Base-by-base conservation (phyloP, 2,113 vertebrate species). In the Illadopsis cleaveri region DNA sequence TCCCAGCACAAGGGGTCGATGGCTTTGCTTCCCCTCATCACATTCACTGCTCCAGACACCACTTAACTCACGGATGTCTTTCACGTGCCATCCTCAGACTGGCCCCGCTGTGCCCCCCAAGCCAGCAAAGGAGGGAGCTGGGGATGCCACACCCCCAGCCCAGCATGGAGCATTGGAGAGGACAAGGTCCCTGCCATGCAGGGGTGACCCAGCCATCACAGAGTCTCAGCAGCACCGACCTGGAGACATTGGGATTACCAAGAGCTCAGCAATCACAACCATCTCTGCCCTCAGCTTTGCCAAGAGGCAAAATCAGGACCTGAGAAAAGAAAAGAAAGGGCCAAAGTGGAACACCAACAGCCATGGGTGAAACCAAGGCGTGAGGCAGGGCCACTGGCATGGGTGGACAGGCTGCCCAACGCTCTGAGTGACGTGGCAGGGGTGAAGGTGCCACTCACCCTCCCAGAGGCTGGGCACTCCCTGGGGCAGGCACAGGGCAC, bases 1-100 rank as follows among this genome's bases (percentile, higher is more conserved):
- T 12, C 48, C 69, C 53, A 66, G 17, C 40, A 22, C 0, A 0
- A 24, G 18, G 6, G 6, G 5, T 0, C 33, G 37, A 30, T 11
- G 19, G 21, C 20, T 14, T 38, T 37, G 33, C 72, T 28, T 53
- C 15, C 27, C 45, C 45, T 37, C 38, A 4, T 15, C 72, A 31
- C 45, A 31, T 19, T 61, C 3, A 0, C 58, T 10, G 17, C 82
- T 85, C 47, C 45, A 60, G 45, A 18, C 23, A 40, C 37, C 4
- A 3, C 50, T 50, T 5, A 12, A 35, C 56, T 44, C 5, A 1
- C 1, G 0, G 3, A 45, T 54, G 17, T 25, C 45, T 38, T 25
- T 4, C 12, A 13, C 14, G 19, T 80, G 61, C 42, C 42, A 31
- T 20, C 57, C 45, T 53, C 73, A 75, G 50, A 2, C 15, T 38